phyloP scores from a whole-genome alignment of 2,888 invertebrate species.

The Eupithecia exiguata region DNA sequence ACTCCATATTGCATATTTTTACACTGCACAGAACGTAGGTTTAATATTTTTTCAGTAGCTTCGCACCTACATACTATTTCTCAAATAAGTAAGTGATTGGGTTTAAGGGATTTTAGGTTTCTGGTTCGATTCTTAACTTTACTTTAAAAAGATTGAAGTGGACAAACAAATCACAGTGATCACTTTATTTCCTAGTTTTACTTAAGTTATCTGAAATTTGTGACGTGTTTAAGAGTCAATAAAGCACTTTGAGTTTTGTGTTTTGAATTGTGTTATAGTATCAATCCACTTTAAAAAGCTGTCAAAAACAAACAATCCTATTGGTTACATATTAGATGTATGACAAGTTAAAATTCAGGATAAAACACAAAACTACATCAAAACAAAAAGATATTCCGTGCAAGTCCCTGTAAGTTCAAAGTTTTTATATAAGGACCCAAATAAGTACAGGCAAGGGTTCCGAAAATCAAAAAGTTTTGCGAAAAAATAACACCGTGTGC shows the following conservation, averaged over 20 bases:
- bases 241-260: too few relatives aligned
- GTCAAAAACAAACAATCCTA: not conserved
- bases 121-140: too few relatives aligned
- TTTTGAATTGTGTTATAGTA: too few relatives aligned
- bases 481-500: constrained; percentile 20
- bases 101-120: too few relatives aligned
- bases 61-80: not conserved
- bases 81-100: not conserved
- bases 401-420: not conserved
- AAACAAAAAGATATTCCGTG: not conserved
- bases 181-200: too few relatives aligned
- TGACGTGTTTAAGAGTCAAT: too few relatives aligned
- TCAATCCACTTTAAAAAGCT: not conserved
- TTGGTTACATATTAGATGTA: not conserved
- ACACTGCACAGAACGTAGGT: not conserved
- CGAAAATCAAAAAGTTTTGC: constrained; percentile 21
- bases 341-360: not conserved
- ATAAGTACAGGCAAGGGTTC: not conserved
- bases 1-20: not conserved
- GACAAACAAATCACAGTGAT: too few relatives aligned
- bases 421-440: constrained; percentile 8
- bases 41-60: not conserved
- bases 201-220: too few relatives aligned
- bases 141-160: too few relatives aligned
- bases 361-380: not conserved